Percentiles rank a stretch among this genome's conserved stretches.
These are phyloP conservation scores for Sesia apiformis DNA, from an alignment of 2,888 invertebrate species.

Conservation along the genomic window DNA sequence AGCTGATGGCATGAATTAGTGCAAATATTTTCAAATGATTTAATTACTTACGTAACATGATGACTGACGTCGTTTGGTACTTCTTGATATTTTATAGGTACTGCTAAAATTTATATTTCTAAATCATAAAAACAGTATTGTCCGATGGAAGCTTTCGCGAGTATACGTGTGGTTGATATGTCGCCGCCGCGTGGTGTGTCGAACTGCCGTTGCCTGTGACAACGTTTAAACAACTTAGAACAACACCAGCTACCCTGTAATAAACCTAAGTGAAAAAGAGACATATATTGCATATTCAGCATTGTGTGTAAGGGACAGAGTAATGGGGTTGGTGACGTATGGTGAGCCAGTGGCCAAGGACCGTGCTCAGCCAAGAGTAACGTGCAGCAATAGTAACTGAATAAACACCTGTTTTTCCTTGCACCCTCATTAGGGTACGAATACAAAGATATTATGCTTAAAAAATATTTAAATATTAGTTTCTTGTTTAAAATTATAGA, in stretches of 20 bases:
- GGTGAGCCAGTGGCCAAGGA: constrained; percentile 40
- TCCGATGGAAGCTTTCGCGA: background rate
- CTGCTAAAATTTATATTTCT: no score
- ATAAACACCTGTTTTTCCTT: constrained; percentile 43
- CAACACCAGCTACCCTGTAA: constrained; percentile 44
- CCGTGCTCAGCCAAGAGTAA: constrained; percentile 63
- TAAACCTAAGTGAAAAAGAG: constrained; percentile 33
- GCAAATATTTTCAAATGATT: no score
- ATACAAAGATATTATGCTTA: no score
- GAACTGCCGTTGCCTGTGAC: constrained; percentile 62
- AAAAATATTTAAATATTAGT: no score
- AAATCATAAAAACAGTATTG: no score
- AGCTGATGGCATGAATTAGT: no score
- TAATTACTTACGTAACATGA: no score
- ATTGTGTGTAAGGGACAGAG: constrained; percentile 34
- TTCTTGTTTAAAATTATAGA: no score
- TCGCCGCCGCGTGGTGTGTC: constrained; percentile 45
- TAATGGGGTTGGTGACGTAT: constrained; percentile 43
- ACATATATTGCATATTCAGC: constrained; percentile 15
- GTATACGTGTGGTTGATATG: constrained; percentile 15
- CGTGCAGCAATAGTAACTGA: constrained; percentile 33
- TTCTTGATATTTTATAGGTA: no score
- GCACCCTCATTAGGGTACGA: background rate
- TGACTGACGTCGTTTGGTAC: no score
- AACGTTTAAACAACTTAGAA: constrained; percentile 64